Base-by-base conservation (phyloP, 2,113 vertebrate species). In the Pollimyrus isidori region DNA sequence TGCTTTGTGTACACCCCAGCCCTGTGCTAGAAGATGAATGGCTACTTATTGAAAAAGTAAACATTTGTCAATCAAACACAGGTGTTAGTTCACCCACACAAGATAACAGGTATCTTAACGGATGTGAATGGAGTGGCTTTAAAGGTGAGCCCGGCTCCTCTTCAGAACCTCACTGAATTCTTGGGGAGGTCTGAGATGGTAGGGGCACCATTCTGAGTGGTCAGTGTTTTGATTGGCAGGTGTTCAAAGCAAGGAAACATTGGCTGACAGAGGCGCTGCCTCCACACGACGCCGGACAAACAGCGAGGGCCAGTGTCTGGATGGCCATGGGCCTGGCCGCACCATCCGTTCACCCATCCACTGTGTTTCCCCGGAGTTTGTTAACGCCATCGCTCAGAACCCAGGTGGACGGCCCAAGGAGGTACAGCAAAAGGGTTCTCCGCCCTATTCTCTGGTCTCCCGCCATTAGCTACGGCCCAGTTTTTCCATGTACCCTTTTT, bases 371-470 rank as follows among this genome's bases (percentile, higher is more conserved):
- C 98, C 98, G 0, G 98, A 99, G 93, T 95, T 99, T 90, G 97
- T 97, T 94, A 99, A 97, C 91, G 97, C 97, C 90, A 97, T 99
- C 0, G 96, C 97, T 0, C 95, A 98, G 94, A 99, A 99, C 93
- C 98, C 98, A 0, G 98, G 98, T 92, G 98, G 98, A 48, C 96
- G 98, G 23, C 98, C 98, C 73, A 99, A 97, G 92, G 98, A 99
- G 98, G 98, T 99, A 96, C 10, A 56, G 15, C 49, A 13, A 6
- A 13, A 87, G 10, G 35, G 56, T 21, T 45, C 86, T 87, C 53
- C 6, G 35, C 87, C 35, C 52, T 35, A 5, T 87, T 15, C 53
- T 46, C 30, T 7, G 7, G 4, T 42, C 86, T 62, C 30, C 9
- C 42, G 50, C 35, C 45, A 45, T 26, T n/a, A 15, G n/a, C 30